Evolutionary conservation across 2,113 vertebrate genomes (phyloP), one percentile per base, ranked within the genome.

Genomic region (Herpailurus yagouaroundi): DNA sequence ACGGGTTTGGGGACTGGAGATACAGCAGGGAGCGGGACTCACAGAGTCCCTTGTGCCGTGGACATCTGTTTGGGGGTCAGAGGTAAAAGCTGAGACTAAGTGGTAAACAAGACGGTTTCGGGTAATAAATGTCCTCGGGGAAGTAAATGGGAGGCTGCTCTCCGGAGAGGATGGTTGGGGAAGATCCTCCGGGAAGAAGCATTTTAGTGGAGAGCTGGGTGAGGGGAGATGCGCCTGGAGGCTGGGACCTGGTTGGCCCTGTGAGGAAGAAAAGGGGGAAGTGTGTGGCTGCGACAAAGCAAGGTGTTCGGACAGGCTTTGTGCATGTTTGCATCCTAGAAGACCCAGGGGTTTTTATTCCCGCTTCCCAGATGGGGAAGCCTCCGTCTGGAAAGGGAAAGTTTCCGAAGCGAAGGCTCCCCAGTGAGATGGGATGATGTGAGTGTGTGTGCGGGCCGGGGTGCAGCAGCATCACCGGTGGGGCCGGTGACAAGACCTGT

Each of bases 401-500:
- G 89, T 94, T 0, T 5, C 95, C 87, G 41, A 97, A 69, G 55
- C 7, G 0, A 36, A 25, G 29, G 14, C 21, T 64, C 27, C 10
- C 60, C 2, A 0, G 31, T 13, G 55, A 38, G 64, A 33, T 0
- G 0, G 87, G 19, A 38, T 10, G 41, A 27, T 0, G 7, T 27
- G 25, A 7, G 9, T 10, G 4, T 6, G n/a, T 83, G 2, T 0
- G 0, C 0, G 64, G 74, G 0, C 0, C 68, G 55, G 84, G 91
- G 15, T 16, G 45, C 94, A 12, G 13, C 0, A 3, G 57, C 27
- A 6, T n/a, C 48, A 0, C 0, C 12, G 38, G 55, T 38, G 18
- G n/a, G 29, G 8, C 25, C 5, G 16, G 38, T 12, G 21, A 48
- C 31, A 18, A 45, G 50, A 68, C n/a, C 33, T 48, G 55, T 31